Conservation (phyloP, 1,140 invertebrate genomes). For the Bombus haemorrhoidalis region DNA sequence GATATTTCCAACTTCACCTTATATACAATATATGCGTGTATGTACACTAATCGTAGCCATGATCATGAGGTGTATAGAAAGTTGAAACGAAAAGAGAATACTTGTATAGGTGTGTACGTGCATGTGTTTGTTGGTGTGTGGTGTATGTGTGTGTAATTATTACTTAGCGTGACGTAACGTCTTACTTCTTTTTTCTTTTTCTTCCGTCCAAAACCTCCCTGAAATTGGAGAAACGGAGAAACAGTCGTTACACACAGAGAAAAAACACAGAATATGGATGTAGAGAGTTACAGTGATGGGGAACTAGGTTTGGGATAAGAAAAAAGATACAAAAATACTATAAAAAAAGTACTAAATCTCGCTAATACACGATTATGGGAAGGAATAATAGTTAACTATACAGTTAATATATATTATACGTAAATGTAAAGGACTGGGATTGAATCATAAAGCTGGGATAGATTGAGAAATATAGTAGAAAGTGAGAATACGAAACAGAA, state of each 20-base stretch:
- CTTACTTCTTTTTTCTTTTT: constrained; percentile 98
- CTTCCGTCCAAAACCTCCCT: constrained; percentile 95
- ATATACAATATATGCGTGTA: constrained; percentile 24
- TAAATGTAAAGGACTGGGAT: background rate
- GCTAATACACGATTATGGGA: background rate
- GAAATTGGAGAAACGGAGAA: constrained; percentile 86
- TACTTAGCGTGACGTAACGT: constrained; percentile 83
- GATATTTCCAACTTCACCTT: background rate
- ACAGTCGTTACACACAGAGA: constrained; percentile 83
- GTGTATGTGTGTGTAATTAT: constrained; percentile 67
- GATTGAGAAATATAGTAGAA: background rate
- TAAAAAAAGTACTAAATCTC: too few species aligned
- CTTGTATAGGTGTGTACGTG: background rate
- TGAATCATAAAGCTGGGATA: background rate
- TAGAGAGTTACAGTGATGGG: background rate
- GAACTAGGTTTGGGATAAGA: background rate
- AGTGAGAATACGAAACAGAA: constrained; percentile 7
- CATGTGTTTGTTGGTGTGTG: background rate
- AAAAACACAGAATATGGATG: constrained; percentile 71
- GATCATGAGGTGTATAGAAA: constrained; percentile 10
- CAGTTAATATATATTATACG: background rate
- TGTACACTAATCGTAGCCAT: constrained; percentile 14
- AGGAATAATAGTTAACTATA: background rate
- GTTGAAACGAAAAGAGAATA: background rate
- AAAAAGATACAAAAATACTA: background rate